Conservation (phyloP, 2,888 invertebrate genomes). For the Rhamphomyia laevipes region DNA sequence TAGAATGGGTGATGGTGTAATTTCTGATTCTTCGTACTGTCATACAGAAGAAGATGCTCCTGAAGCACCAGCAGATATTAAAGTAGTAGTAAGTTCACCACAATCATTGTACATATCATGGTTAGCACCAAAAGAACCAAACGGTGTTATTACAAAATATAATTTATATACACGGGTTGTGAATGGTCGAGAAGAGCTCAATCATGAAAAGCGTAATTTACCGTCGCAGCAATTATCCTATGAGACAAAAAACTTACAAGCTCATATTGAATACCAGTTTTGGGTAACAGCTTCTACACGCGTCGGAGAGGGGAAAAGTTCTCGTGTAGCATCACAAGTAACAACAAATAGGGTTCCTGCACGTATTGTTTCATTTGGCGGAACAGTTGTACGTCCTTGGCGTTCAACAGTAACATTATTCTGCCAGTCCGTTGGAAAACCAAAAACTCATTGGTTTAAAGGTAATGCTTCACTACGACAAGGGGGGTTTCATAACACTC, state of each 20-base stretch:
- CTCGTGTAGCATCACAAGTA: slow-evolving; percentile 53
- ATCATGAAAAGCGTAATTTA: slow-evolving; percentile 53
- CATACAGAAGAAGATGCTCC: slow-evolving; percentile 74
- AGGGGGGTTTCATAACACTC: slow-evolving; percentile 47
- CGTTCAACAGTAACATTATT: slow-evolving; percentile 49
- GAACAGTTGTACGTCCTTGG: slow-evolving; percentile 53
- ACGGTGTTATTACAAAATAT: slow-evolving; percentile 66
- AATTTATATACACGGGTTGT: slow-evolving; percentile 57
- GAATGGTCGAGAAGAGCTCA: slow-evolving; percentile 54
- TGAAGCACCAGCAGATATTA: slow-evolving; percentile 65
- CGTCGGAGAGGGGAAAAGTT: slow-evolving; percentile 66
- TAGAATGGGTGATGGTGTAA: slow-evolving; percentile 62
- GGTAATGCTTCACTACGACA: slow-evolving; percentile 45
- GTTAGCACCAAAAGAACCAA: slow-evolving; percentile 61
- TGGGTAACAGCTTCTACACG: slow-evolving; percentile 68
- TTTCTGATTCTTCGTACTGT: slow-evolving; percentile 55
- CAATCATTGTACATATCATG: slow-evolving; percentile 67
- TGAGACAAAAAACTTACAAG: slow-evolving; percentile 55
- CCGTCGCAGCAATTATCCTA: slow-evolving; percentile 51
- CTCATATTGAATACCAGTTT: slow-evolving; percentile 63
- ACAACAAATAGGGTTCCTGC: slow-evolving; percentile 55
- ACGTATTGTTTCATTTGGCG: slow-evolving; percentile 59
- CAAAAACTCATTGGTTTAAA: slow-evolving; percentile 53
- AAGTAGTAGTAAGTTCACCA: slow-evolving; percentile 62
- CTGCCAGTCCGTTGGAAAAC: slow-evolving; percentile 55